Evolutionary conservation across 1,140 invertebrate genomes (phyloP).

Genomic region (Drosophila pallidifrons): DNA sequence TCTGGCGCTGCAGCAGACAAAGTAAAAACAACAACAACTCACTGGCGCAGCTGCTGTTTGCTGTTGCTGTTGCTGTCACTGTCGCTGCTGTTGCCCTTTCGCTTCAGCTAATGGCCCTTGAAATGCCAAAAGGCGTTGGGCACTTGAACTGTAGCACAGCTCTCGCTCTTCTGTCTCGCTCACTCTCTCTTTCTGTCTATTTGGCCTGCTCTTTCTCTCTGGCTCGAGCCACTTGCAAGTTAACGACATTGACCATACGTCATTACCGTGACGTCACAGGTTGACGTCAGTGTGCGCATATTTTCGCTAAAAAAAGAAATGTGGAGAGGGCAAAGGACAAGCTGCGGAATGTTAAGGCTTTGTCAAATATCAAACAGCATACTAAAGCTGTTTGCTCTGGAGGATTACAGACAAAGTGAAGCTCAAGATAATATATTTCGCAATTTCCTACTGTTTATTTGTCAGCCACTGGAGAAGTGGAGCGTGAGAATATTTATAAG

Average conservation of each 20-base stretch:
- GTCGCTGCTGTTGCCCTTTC: constrained; percentile 20
- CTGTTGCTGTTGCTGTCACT: not conserved
- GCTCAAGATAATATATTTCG: constrained; percentile 9
- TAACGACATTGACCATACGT: constrained; percentile 50
- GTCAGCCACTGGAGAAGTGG: not conserved
- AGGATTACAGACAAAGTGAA: constrained; percentile 16
- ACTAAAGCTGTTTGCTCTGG: constrained; percentile 5
- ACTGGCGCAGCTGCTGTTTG: not conserved
- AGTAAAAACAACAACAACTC: constrained; percentile 8
- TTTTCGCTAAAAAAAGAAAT: constrained; percentile 16
- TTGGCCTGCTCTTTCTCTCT: constrained; percentile 4
- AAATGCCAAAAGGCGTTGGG: constrained; percentile 68
- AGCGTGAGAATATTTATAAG: not conserved
- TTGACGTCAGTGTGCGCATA: constrained; percentile 66
- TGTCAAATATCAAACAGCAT: constrained; percentile 24
- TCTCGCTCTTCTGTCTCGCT: constrained; percentile 7
- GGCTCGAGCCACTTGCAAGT: not conserved
- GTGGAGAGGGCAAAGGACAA: constrained; percentile 17
- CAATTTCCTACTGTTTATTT: not conserved
- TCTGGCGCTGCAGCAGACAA: constrained; percentile 39
- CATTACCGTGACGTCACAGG: constrained; percentile 67
- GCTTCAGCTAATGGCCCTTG: constrained; percentile 63
- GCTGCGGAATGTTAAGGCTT: constrained; percentile 16
- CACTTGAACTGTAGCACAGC: constrained; percentile 42
- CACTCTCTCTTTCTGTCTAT: constrained; percentile 1